phyloP scores from a whole-genome alignment of 2,797 vertebrate genomes.

The Catharus ustulatus region DNA sequence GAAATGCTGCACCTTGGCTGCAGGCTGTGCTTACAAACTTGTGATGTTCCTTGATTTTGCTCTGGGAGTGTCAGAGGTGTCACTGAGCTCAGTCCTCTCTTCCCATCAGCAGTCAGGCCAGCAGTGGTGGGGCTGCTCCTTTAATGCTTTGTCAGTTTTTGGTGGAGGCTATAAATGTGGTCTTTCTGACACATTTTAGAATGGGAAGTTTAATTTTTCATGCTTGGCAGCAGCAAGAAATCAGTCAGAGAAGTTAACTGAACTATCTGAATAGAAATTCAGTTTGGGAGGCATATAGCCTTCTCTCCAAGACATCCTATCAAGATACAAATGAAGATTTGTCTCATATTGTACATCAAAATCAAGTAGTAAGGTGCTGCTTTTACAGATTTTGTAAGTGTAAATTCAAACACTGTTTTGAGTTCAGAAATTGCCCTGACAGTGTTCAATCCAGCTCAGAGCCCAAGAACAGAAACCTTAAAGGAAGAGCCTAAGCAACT shows the following conservation, averaged over 20 bases:
- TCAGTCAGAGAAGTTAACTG: neutral
- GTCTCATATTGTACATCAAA: neutral
- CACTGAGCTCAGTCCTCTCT: neutral
- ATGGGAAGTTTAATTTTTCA: neutral
- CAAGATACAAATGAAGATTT: neutral
- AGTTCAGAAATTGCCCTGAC: neutral
- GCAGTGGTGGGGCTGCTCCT: neutral
- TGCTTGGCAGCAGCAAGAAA: neutral
- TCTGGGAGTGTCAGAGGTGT: neutral
- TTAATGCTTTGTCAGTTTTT: neutral
- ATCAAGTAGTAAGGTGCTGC: neutral
- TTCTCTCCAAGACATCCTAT: neutral
- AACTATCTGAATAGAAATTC: constrained; percentile 3
- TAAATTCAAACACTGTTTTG: neutral
- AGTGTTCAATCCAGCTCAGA: neutral
- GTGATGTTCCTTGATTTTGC: neutral
- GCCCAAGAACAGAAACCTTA: neutral
- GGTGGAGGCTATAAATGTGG: neutral
- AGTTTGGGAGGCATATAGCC: neutral
- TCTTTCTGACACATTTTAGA: neutral
- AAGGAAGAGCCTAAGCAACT: neutral
- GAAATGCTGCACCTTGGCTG: neutral
- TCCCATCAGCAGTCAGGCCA: neutral
- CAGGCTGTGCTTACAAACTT: neutral
- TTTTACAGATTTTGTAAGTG: neutral